Percentiles rank a stretch among this genome's conserved stretches.
Conservation (phyloP, 2,113 vertebrate species). For the Turnix velox region DNA sequence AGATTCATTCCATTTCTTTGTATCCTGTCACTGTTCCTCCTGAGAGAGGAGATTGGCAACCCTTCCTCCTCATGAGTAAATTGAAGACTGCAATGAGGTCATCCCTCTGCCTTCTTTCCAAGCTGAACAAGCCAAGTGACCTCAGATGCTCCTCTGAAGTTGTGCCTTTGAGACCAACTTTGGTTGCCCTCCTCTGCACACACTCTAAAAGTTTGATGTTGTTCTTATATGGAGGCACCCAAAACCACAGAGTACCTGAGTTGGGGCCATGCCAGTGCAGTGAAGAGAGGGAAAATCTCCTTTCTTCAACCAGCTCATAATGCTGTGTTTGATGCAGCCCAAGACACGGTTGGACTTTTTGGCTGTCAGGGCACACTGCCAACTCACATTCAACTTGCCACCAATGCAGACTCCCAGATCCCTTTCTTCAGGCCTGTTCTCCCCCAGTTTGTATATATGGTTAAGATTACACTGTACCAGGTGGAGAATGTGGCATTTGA, state of each 20-base stretch:
- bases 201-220: background rate
- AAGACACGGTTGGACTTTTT: background rate
- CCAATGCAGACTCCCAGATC: background rate
- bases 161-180: background rate
- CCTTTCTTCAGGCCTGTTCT: background rate
- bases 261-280: background rate
- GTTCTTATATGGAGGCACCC: accelerated
- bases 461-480: accelerated
- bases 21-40: background rate
- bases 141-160: background rate
- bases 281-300: background rate
- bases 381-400: background rate
- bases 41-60: background rate
- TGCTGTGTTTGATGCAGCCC: background rate
- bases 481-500: background rate
- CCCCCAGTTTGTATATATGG: accelerated
- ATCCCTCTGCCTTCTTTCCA: background rate
- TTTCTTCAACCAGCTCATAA: accelerated
- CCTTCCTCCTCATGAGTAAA: background rate
- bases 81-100: background rate
- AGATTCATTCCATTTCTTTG: background rate
- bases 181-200: background rate
- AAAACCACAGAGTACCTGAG: background rate
- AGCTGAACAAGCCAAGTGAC: background rate
- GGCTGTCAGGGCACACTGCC: background rate